Evolutionary conservation across 1,140 invertebrate genomes (phyloP), one percentile per base, ranked within the genome.

Genomic region (Sesamia nonagrioides): DNA sequence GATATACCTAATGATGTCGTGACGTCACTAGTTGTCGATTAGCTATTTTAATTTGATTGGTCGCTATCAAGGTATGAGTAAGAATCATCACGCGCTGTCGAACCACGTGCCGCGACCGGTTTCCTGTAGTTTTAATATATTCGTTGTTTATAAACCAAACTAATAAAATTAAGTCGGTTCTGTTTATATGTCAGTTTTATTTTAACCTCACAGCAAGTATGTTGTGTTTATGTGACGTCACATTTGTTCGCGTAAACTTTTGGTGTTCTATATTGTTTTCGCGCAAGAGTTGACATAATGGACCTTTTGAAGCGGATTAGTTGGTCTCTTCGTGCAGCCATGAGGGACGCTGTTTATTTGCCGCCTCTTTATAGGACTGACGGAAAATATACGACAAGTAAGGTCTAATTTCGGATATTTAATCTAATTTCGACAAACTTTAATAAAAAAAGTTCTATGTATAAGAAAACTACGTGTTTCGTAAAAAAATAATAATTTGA

Each of bases 151-250:
- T 76, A 81, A 77, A 74, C 42, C 27, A 77, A 74, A 42, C 27
- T 42, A 77, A 61, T 79, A 79, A 79, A 80, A 78, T 80, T 71
- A 78, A 82, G 68, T 78, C 63, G 61, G 5, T 60, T 60, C n/a
- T 52, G 18, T 54, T 68, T 77, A 72, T 79, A 75, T 72, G 58
- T 40, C 85, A 88, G 85, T 89, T 73, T 80, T 76, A 80, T 81
- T 73, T 77, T 66, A 54, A 61, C 69, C 66, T 80, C 79, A 54
- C 79, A 15, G 73, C 74, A 82, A 86, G 82, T 78, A 87, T 89
- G 88, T 77, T 81, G 88, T 83, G 86, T 85, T 45, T 81, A 77
- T 61, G 81, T 80, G 66, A 54, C 80, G 69, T 73, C 61, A 54
- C 40, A 21, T 71, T 40, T 71, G 50, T 58, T 72, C 71, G 66